Conservation (phyloP, 2,888 invertebrate species). For the Phasia obesa region DNA sequence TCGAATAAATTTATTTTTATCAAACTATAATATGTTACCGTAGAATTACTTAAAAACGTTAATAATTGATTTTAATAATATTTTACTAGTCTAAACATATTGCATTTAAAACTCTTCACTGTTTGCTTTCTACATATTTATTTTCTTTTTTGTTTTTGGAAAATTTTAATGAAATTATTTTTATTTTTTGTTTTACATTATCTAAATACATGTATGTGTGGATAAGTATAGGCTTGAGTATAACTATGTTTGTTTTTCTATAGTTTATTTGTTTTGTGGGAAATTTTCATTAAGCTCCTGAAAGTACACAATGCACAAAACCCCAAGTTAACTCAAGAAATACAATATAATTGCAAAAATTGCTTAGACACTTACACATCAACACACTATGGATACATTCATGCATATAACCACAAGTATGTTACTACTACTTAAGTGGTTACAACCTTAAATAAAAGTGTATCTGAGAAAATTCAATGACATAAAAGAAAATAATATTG, state of each 20-base stretch:
- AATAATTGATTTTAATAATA: no score
- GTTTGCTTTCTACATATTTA: no score
- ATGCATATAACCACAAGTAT: neutral
- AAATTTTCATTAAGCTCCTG: constrained; percentile 65
- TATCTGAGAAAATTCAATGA: constrained; percentile 64
- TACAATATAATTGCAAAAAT: constrained; percentile 69
- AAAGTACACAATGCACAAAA: constrained; percentile 13
- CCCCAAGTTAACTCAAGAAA: constrained; percentile 50
- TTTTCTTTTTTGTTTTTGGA: no score
- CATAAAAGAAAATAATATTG: constrained; percentile 45
- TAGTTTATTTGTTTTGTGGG: constrained; percentile 68
- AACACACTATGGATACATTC: neutral
- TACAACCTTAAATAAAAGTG: neutral
- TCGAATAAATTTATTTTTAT: no score
- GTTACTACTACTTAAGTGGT: neutral
- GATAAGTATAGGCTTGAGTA: neutral
- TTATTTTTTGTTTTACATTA: no score
- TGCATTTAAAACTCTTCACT: no score
- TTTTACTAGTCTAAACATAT: no score
- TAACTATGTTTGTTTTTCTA: no score
- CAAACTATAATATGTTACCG: no score
- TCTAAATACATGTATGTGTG: no score
- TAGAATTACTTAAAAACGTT: no score
- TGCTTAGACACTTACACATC: constrained; percentile 33
- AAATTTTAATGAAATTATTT: no score